These are phyloP conservation scores for Scaptomyza hsui DNA, from an alignment of 1,140 invertebrate genomes.

Conservation along the genomic window DNA sequence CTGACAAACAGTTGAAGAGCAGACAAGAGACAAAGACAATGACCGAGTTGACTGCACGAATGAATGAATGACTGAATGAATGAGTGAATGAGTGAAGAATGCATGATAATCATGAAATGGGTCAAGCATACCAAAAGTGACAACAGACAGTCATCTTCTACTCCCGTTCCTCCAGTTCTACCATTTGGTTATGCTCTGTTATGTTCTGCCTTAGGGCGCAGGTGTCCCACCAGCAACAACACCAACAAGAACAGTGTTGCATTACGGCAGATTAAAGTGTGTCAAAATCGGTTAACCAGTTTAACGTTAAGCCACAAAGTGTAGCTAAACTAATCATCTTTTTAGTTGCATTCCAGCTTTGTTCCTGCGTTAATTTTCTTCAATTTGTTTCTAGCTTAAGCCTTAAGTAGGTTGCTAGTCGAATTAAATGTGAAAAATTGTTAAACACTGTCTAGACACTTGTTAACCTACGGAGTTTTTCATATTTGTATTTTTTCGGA, in stretches of 20 bases:
- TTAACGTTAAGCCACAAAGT: not conserved
- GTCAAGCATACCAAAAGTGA: constrained; percentile 76
- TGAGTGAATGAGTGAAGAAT: constrained; percentile 3
- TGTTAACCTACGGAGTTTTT: no score
- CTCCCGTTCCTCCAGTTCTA: not conserved
- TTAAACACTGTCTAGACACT: no score
- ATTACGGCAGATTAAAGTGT: constrained; percentile 45
- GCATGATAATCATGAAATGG: constrained; percentile 67
- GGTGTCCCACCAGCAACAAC: not conserved
- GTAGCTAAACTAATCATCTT: constrained; percentile 28
- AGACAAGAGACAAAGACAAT: constrained; percentile 32
- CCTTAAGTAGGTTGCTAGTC: no score
- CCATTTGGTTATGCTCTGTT: constrained; percentile 8
- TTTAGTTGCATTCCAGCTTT: no score
- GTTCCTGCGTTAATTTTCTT: no score
- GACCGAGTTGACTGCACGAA: constrained; percentile 40
- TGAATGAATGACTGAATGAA: constrained; percentile 20
- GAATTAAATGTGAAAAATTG: no score
- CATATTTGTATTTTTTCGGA: not conserved
- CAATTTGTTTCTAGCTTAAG: no score
- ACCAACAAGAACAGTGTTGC: constrained; percentile 1
- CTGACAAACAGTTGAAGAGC: constrained; percentile 33
- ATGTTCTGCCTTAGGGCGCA: constrained; percentile 8
- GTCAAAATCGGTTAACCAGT: constrained; percentile 20
- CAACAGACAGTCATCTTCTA: constrained; percentile 51